Evolutionary conservation across 2,113 vertebrate species (phyloP), one percentile per base, ranked within the genome.

Genomic region (Ctenodactylus gundi): DNA sequence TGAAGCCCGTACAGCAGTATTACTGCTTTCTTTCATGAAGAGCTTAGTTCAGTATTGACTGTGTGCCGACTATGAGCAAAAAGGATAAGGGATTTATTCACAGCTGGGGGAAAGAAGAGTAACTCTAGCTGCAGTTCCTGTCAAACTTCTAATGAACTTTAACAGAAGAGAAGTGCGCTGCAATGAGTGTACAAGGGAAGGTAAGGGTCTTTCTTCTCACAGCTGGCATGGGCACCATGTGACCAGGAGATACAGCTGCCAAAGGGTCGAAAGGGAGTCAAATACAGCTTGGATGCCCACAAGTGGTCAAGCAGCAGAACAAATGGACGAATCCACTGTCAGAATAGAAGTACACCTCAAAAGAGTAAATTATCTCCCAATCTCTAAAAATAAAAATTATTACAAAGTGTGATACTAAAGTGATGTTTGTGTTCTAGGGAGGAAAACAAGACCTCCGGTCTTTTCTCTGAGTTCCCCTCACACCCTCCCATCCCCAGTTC

Each of bases 321-420:
- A 60, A 67, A 85, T 1, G 51, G 70, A 64, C 51, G 44, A 78
- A 77, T 36, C 67, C 3, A 44, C 31, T 67, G 81, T 73, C 49
- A 51, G 82, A 76, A 93, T 55, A 6, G 18, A 87, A 90, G 29
- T 72, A 29, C 1, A 89, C 21, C 17, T 20, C 55, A 84, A 86
- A 20, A 67, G 46, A 76, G 23, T 62, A 92, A 93, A 77, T 92
- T 6, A 90, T 51, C n/a, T 68, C 46, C 78, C 94, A 77, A 41
- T 73, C 60, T 92, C 78, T 83, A 64, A 94, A 83, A 94, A 88
- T 58, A 72, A 78, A 90, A 85, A 29, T 83, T 53, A 76, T 49
- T 90, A 85, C 18, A 55, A 85, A 58, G 49, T 64, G 70, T 46
- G 57, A 75, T 39, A 85, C 8, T 29, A 34, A 93, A 73, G 44